phyloP scores from a whole-genome alignment of 1,140 invertebrate genomes.

The Eumaeus atala region DNA sequence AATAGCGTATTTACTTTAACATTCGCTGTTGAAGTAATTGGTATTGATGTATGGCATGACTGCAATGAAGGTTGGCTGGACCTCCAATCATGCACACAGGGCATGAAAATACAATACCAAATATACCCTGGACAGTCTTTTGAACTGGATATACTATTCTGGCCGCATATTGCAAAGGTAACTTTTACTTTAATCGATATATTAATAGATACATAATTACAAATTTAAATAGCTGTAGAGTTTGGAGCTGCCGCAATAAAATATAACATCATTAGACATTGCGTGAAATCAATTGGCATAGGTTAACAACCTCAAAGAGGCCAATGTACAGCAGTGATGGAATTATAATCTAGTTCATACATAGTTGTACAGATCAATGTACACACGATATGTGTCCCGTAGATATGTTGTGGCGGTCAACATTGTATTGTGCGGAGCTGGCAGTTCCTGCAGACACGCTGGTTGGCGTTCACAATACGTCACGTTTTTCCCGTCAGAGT shows the following conservation, averaged over 20 bases:
- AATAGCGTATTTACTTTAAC: slow-evolving; percentile 50
- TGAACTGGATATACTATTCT: slow-evolving; percentile 56
- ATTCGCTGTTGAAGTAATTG: slow-evolving; percentile 51
- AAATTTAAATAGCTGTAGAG: neutral
- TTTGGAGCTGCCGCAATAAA: no score
- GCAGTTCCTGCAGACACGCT: slow-evolving; percentile 49
- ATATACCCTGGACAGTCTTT: slow-evolving; percentile 46
- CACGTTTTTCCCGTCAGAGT: slow-evolving; percentile 48
- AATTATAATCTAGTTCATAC: no score
- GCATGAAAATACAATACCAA: slow-evolving; percentile 49
- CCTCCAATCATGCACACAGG: slow-evolving; percentile 39
- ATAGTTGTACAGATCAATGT: no score
- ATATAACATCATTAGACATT: no score
- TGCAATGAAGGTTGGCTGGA: slow-evolving; percentile 48
- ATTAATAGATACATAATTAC: neutral
- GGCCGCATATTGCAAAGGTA: slow-evolving; percentile 56
- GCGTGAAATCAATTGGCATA: no score
- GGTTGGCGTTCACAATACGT: slow-evolving; percentile 49
- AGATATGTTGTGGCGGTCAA: slow-evolving; percentile 48
- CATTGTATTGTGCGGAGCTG: slow-evolving; percentile 53
- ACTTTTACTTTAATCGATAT: neutral
- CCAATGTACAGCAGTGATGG: no score
- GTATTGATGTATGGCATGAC: slow-evolving; percentile 44
- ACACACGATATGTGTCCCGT: no score
- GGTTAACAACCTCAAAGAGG: no score